Evolutionary conservation across 2,113 vertebrate species (phyloP), one percentile per base, ranked within the genome.

Genomic region (Percina caprodes): DNA sequence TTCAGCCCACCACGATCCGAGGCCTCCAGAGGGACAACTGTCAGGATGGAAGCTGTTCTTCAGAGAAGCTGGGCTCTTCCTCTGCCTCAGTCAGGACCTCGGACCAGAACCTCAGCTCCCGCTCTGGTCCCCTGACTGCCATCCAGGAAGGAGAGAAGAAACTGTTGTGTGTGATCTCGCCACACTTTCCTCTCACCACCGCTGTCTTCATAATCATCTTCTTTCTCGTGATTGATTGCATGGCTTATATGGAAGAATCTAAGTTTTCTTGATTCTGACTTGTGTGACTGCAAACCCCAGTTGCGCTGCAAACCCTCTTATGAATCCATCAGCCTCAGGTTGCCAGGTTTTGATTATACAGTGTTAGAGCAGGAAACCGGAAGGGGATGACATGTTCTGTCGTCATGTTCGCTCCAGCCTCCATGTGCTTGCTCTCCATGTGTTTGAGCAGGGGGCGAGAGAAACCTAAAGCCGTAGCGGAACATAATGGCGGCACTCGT

Each of bases 21-120:
- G 65, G 79, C 35, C 83, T 93, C 1, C 94, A 93, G 85, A 92
- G 90, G 91, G 93, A 94, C 72, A 90, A 91, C 88, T 87, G 85
- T 80, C 91, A 89, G 86, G 88, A 94, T 54, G 75, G 93, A 75
- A 51, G 90, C 90, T 75, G 79, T 87, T 92, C 88, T 61, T 92
- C 90, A 8, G 94, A 93, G 80, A 93, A 76, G 0, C 67, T 77
- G 19, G 67, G 82, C 69, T 73, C 82, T 1, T 15, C 67, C 54
- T 42, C 83, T 0, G 24, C 82, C 4, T 81, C 88, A 0, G 71
- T 77, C 51, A 91, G 86, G 70, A 55, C 62, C 30, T 65, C 86
- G 0, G 92, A 94, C 30, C 87, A 77, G 58, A 91, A 55, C 74
- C 89, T 86, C 77, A 88, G 83, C 86, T 21, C 80, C 23, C 85